Evolutionary conservation across 1,140 invertebrate species (phyloP).

Genomic region (Protaetia brevitarsis): DNA sequence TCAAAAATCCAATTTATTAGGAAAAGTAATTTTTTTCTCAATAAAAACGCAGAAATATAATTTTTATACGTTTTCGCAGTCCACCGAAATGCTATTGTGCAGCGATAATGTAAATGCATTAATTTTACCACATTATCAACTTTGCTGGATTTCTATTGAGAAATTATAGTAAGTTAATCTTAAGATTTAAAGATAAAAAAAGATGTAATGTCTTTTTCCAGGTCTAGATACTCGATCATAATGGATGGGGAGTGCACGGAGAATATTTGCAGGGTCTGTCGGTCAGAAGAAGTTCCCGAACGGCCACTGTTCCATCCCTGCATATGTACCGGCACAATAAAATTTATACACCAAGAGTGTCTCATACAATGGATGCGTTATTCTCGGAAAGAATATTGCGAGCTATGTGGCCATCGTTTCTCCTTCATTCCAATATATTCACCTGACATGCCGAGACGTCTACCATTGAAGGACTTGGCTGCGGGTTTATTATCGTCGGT

Average conservation of each 20-base stretch:
- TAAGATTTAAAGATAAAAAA: not conserved
- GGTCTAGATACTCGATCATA: not conserved
- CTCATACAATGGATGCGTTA: conserved; percentile 90
- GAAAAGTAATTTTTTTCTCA: not conserved
- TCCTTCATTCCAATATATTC: conserved; percentile 99
- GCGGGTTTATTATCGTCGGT: conserved; percentile 86
- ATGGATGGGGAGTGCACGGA: conserved; percentile 44
- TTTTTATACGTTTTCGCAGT: not conserved
- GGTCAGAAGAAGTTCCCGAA: conserved; percentile 84
- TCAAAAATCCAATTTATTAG: conserved; percentile 1
- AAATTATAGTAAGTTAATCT: not conserved
- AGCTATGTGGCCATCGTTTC: conserved; percentile 96
- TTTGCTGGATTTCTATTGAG: not conserved
- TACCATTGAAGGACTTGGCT: conserved; percentile 81
- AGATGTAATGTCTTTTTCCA: not conserved
- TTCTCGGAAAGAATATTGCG: conserved; percentile 97
- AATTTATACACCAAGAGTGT: conserved; percentile 97
- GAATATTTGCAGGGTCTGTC: conserved; percentile 97
- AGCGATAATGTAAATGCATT: not conserved
- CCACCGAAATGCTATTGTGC: not conserved
- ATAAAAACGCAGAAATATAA: not conserved
- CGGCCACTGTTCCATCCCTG: conserved; percentile 86
- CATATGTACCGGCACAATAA: conserved; percentile 98
- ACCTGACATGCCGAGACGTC: conserved; percentile 95
- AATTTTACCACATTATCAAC: not conserved